These are phyloP conservation scores for Cryptus armator DNA, from an alignment of 2,888 invertebrate genomes.

Conservation along the genomic window DNA sequence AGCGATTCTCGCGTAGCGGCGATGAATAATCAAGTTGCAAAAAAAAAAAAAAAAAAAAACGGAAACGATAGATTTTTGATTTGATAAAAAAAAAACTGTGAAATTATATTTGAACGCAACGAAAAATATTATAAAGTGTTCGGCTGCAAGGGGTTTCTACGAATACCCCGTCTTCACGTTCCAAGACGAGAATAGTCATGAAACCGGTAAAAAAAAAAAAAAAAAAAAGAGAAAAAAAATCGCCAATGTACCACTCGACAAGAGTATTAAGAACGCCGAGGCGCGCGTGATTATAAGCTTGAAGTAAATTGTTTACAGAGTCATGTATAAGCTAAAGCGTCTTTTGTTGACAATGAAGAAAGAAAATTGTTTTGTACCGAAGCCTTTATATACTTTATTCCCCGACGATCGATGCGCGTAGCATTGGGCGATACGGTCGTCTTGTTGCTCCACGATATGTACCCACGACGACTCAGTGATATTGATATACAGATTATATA, in stretches of 20 bases:
- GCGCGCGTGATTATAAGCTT: slow-evolving; percentile 31
- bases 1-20: not conserved
- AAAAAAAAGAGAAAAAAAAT: slow-evolving; percentile 23
- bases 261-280: slow-evolving; percentile 43
- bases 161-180: slow-evolving; percentile 34
- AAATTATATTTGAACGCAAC: slow-evolving; percentile 14
- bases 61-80: slow-evolving; percentile 20
- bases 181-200: not conserved
- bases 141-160: slow-evolving; percentile 18
- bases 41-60: not conserved
- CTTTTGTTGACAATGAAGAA: slow-evolving; percentile 51
- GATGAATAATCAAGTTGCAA: not conserved
- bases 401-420: slow-evolving; percentile 51
- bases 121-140: slow-evolving; percentile 27
- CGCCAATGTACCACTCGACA: not conserved
- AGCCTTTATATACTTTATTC: slow-evolving; percentile 51
- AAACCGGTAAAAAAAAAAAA: slow-evolving; percentile 7
- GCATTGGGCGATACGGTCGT: slow-evolving; percentile 38
- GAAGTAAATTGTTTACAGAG: slow-evolving; percentile 45
- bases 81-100: slow-evolving; percentile 37
- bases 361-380: slow-evolving; percentile 60
- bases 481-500: slow-evolving; percentile 50
- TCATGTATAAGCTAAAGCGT: slow-evolving; percentile 33
- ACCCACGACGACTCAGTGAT: slow-evolving; percentile 53
- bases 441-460: slow-evolving; percentile 40